Evolutionary conservation across 2,888 invertebrate species (phyloP).

Genomic region (Dolichopus griseipennis): DNA sequence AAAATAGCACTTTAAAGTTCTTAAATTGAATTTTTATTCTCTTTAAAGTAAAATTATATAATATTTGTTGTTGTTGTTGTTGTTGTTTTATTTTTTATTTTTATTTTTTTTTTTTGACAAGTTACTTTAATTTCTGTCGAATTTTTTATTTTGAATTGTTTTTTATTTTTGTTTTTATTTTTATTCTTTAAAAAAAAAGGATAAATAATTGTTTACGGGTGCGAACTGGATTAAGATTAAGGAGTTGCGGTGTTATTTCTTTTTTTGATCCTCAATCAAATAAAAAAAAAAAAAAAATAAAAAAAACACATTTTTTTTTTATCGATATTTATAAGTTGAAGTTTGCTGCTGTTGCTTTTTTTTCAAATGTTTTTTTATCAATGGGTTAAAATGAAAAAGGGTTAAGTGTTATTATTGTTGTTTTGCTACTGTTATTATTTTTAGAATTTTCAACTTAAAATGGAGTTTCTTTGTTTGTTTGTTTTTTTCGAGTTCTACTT

Average conservation of each 20-base stretch:
- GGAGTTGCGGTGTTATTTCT: neutral
- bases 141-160: neutral
- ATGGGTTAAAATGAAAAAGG: neutral
- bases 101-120: too few species aligned
- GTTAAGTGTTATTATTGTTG: neutral
- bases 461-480: neutral
- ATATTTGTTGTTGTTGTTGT: too few species aligned
- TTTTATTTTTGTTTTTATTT: neutral
- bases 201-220: constrained; percentile 1
- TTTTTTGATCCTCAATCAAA: neutral
- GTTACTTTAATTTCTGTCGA: neutral
- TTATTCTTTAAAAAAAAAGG: neutral
- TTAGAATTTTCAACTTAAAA: too few species aligned
- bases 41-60: too few species aligned
- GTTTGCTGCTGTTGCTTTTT: neutral
- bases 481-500: neutral
- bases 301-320: too few species aligned
- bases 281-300: too few species aligned
- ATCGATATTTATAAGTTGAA: too few species aligned
- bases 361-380: too few species aligned
- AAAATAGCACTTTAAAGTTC: too few species aligned
- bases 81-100: too few species aligned
- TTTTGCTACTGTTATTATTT: too few species aligned
- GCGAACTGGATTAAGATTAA: neutral
- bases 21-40: too few species aligned